Base-by-base conservation (phyloP, 1,140 invertebrate species). In the Drosophila sproati region DNA sequence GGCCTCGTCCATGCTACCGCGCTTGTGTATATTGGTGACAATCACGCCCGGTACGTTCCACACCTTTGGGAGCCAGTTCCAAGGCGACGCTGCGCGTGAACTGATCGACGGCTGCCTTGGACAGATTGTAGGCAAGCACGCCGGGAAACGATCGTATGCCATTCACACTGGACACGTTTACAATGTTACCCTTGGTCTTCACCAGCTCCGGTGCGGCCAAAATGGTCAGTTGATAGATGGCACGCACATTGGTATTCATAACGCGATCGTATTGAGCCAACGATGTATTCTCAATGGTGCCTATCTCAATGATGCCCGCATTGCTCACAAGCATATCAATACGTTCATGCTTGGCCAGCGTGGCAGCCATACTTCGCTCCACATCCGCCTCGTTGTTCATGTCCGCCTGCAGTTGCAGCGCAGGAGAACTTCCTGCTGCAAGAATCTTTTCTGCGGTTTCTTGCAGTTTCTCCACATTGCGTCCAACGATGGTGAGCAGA, bases 131-230 rank as follows among this genome's bases (percentile, higher is more conserved):
- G 0, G 97, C 95, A 51, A 97, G 92, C 5, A 96, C 94, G 55
- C 95, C 95, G 12, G 96, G 94, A 82, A 97, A 97, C 1, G 97
- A 95, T 83, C 97, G 93, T 5, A 97, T 93, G 29, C 97, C 98
- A 88, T 95, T 96, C 0, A 98, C 96, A 92, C 97, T 98, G 4
- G 97, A 98, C 0, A 98, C 96, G 92, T 98, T 98, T 0, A 99
- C 96, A 59, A 98, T 96, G 75, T 95, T 96, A n/a, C 97, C 97
- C 93, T 97, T 96, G 0, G 95, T 95, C 92, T 96, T 94, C 3
- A 97, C 93, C 6, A 99, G 93, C 93, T 98, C 94, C 3, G 98
- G 98, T 0, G 97, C 95, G 39, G 97, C 96, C 52, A 98, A 83
- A 95, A 96, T 96, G 2, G 96, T 98, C 61, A 98, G 89, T 60